Evolutionary conservation across 1,140 invertebrate genomes (phyloP), one percentile per base, ranked within the genome.

Genomic region (Pygmarrhopalites habei): DNA sequence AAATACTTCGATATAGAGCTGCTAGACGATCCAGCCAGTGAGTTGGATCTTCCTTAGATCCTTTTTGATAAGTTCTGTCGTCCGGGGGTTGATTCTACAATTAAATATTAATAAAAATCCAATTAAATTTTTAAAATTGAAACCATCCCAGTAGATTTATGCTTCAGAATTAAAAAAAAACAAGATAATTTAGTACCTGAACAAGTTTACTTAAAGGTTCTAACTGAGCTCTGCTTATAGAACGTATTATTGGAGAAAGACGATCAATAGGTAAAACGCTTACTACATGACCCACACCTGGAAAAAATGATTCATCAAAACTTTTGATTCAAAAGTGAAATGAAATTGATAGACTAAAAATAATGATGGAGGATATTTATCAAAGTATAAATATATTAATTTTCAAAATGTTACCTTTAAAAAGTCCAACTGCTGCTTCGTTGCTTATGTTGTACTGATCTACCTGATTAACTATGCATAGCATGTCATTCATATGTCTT

Each of bases 21-120:
- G 93, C 85, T 60, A 98, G 79, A 71, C 94, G 81, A 79, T 98
- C 94, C 43, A 99, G 78, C 91, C 92, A 98, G 62, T 91, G 78
- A 23, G 85, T 85, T n/a, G 94, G 93, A 81, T 97, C 92, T 39
- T 76, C 80, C 69, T 84, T 75, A 68, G 75, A 77, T 58, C 75
- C 77, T 67, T 77, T 78, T 64, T 76, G 74, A 35, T 72, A 67
- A 39, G 72, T 71, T 66, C 70, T 44, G 61, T 64, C 21, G 25
- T 51, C 14, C 30, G 21, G 2, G 10, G 17, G 4, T 25, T 14
- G 47, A 52, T 15, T 60, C 15, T 53, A 26, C 10, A 51, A 65
- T 30, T n/a, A n/a, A n/a, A n/a, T n/a, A n/a, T n/a, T n/a, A n/a
- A n/a, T n/a, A n/a, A n/a, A n/a, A n/a, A n/a, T n/a, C n/a, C n/a